These are phyloP conservation scores for Heliconius hewitsoni DNA, from an alignment of 1,140 invertebrate genomes.

Conservation along the genomic window DNA sequence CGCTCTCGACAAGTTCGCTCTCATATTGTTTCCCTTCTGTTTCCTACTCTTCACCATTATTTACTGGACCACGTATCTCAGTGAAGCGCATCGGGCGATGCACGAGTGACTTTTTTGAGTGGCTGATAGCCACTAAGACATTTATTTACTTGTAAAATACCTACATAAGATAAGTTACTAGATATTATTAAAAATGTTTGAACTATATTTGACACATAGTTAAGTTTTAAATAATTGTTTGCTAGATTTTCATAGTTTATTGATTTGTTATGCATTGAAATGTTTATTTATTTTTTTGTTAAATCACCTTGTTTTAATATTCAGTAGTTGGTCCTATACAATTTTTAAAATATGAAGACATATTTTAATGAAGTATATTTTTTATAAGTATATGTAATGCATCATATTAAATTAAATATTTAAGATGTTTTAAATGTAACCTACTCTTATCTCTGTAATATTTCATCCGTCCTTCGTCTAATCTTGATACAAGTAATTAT, in stretches of 20 bases:
- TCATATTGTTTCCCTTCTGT: slow-evolving; percentile 86
- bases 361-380: neutral
- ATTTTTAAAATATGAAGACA: neutral
- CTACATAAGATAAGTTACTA: slow-evolving; percentile 65
- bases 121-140: slow-evolving; percentile 32
- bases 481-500: neutral
- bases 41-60: slow-evolving; percentile 85
- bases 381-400: neutral
- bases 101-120: slow-evolving; percentile 50
- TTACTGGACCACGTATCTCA: slow-evolving; percentile 87
- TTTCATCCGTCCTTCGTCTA: slow-evolving; percentile 1
- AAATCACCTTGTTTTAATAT: neutral
- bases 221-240: slow-evolving; percentile 28
- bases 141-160: slow-evolving; percentile 32
- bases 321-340: neutral
- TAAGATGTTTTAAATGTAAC: neutral
- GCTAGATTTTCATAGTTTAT: slow-evolving; percentile 17
- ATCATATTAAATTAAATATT: neutral
- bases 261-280: slow-evolving; percentile 12
- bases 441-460: neutral
- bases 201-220: slow-evolving; percentile 21
- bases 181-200: slow-evolving; percentile 43
- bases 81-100: slow-evolving; percentile 73
- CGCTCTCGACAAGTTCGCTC: slow-evolving; percentile 82
- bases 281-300: neutral